Percentiles rank a stretch among this genome's conserved stretches.
These are phyloP conservation scores for Neodiprion lecontei DNA, from an alignment of 1,140 invertebrate species.

Conservation along the genomic window DNA sequence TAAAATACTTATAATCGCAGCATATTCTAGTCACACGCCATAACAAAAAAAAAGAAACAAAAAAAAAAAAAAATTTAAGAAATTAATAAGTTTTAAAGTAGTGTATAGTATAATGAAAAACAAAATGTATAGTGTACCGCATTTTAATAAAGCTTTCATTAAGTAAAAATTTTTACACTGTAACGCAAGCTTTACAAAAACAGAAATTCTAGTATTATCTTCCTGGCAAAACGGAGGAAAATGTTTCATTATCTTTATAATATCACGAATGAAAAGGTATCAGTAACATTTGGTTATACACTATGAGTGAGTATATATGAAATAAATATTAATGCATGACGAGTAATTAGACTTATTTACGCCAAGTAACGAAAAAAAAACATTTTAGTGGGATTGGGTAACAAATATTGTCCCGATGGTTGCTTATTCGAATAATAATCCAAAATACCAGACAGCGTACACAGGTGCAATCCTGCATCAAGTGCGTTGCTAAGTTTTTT, in stretches of 20 bases:
- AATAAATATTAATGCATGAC: no score
- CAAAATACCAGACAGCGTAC: constrained; percentile 33
- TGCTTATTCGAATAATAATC: constrained; percentile 9
- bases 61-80: background rate
- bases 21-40: constrained; percentile 13
- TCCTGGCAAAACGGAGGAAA: no score
- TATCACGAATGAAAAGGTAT: no score
- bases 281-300: no score
- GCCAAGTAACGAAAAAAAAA: no score
- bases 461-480: constrained; percentile 60
- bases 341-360: no score
- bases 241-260: no score
- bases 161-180: no score
- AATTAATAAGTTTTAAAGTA: background rate
- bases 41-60: background rate
- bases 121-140: background rate
- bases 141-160: background rate
- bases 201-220: no score
- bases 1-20: background rate
- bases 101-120: background rate
- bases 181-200: no score
- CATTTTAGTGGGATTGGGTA: background rate
- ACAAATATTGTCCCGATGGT: constrained; percentile 17
- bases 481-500: constrained; percentile 57
- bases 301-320: no score